phyloP scores from a whole-genome alignment of 2,113 vertebrate species.

The Siniperca knerii region DNA sequence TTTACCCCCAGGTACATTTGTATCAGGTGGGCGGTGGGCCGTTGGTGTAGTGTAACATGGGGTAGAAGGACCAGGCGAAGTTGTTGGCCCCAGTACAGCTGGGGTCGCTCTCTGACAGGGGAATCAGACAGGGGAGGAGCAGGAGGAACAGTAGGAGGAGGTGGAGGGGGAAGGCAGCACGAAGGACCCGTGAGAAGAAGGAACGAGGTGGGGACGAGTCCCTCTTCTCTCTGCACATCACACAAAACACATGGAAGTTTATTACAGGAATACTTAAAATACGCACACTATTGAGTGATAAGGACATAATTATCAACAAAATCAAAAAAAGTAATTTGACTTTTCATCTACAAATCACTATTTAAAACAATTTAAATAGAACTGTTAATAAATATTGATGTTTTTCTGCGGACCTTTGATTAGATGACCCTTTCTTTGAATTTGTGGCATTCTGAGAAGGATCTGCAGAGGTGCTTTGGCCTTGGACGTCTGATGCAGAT shows the following conservation, averaged over 20 bases:
- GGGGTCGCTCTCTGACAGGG: constrained; percentile 87
- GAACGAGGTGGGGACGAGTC: constrained; percentile 79
- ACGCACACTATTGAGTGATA: neutral
- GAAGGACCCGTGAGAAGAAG: constrained; percentile 89
- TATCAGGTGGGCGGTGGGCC: constrained; percentile 91
- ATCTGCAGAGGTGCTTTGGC: constrained; percentile 9
- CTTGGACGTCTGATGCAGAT: neutral
- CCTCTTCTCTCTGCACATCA: constrained; percentile 60
- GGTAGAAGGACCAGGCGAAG: constrained; percentile 93
- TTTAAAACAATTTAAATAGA: neutral
- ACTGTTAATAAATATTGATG: neutral
- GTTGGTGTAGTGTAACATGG: constrained; percentile 93
- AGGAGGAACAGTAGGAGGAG: constrained; percentile 91
- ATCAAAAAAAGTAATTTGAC: neutral
- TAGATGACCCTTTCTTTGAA: constrained; percentile 25
- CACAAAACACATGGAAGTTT: neutral
- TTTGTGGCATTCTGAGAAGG: neutral
- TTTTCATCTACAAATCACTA: neutral
- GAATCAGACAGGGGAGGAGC: constrained; percentile 90
- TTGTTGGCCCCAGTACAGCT: constrained; percentile 93
- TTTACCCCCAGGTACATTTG: no score
- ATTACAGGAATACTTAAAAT: neutral
- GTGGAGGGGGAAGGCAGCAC: constrained; percentile 90
- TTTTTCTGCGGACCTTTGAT: constrained; percentile 44
- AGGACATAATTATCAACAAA: neutral